Evolutionary conservation across 2,797 vertebrate species (phyloP), one percentile per base, ranked within the genome.

Genomic region (Coracias cyanogaster): DNA sequence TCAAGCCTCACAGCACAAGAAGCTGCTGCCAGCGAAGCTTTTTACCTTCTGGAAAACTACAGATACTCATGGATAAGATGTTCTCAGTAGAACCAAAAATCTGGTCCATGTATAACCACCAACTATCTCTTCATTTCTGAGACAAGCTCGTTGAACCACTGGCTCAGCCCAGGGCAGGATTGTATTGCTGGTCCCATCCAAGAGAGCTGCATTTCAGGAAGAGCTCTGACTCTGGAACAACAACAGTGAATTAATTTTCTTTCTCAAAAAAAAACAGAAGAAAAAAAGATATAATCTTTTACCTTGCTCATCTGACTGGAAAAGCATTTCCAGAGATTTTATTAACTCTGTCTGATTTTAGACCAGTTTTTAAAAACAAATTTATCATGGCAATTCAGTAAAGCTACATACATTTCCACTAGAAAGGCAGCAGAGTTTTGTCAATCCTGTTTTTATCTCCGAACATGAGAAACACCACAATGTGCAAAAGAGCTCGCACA

Each of bases 21-120:
- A 67, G 14, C 31, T 37, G 20, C 70, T 85, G 77, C 89, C 76
- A 95, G 87, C 86, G 92, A 65, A 91, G 60, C 46, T 61, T 90
- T 92, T 70, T 70, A 33, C 70, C 51, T 83, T 48, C 73, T 69
- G 65, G 37, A 57, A 70, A 73, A 62, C 43, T 21, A 26, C 60
- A 81, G 54, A 43, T 49, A 37, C 33, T 91, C 28, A 6, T 17
- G 43, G 55, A 24, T 52, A 72, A 80, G 49, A 57, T 4, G 9
- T 43, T 73, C 57, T 92, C 55, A 82, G 72, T 4, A 51, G 26
- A 45, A 77, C 49, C 17, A 37, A 69, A 88, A 80, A 57, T 65
- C 51, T 55, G 16, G 14, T 46, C 25, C 29, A 31, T 6, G 6
- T 37, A 15, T 31, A 26, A 37, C 33, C 31, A 73, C 24, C 35